Percentiles rank a stretch among this genome's conserved stretches.
phyloP scores from a whole-genome alignment of 1,140 invertebrate genomes.

The Heliconius hewitsoni region DNA sequence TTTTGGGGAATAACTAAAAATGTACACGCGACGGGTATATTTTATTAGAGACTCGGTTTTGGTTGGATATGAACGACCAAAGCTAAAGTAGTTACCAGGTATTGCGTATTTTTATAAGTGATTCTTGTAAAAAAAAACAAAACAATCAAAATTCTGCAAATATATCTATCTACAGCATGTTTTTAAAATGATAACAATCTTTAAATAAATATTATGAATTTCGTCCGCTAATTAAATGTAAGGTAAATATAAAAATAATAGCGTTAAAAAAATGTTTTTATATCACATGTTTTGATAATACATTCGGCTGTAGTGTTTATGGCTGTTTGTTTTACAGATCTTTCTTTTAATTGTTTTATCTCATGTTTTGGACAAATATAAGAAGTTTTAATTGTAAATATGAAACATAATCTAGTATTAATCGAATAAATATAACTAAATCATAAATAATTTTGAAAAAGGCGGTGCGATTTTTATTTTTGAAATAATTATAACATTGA shows the following conservation, averaged over 20 bases:
- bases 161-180: slow-evolving; percentile 28
- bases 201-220: slow-evolving; percentile 47
- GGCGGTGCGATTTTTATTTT: slow-evolving; percentile 20
- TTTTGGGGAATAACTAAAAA: slow-evolving; percentile 16
- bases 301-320: background rate
- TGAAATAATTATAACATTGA: slow-evolving; percentile 19
- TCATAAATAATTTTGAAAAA: slow-evolving; percentile 4
- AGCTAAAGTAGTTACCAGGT: slow-evolving; percentile 45
- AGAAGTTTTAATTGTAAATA: slow-evolving; percentile 5
- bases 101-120: slow-evolving; percentile 44
- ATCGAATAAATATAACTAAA: slow-evolving; percentile 5
- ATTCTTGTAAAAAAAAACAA: slow-evolving; percentile 26
- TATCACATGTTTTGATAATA: slow-evolving; percentile 19
- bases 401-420: background rate
- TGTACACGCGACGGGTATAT: slow-evolving; percentile 27
- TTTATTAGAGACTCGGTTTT: slow-evolving; percentile 19
- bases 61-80: slow-evolving; percentile 46
- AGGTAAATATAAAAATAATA: slow-evolving; percentile 35
- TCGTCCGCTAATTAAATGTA: slow-evolving; percentile 56
- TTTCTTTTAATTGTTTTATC: background rate
- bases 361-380: background rate
- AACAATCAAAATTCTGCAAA: slow-evolving; percentile 28
- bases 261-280: slow-evolving; percentile 29
- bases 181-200: slow-evolving; percentile 30
- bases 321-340: background rate